Percentiles rank a stretch among this genome's conserved stretches.
These are phyloP conservation scores for Agrypnia vestita DNA, from an alignment of 1,140 invertebrate genomes.

Conservation along the genomic window DNA sequence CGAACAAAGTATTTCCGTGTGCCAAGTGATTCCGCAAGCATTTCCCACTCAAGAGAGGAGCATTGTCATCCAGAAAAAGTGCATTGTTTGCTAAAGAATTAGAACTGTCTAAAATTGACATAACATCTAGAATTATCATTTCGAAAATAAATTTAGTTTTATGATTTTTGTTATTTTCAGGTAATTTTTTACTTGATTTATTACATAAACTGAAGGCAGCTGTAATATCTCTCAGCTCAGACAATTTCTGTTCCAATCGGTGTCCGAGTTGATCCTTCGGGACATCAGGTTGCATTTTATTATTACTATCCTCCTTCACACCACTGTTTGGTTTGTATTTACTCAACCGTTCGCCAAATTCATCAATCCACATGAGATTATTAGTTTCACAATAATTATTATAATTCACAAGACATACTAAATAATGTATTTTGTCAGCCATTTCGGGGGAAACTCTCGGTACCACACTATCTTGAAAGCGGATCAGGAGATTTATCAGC, in stretches of 20 bases:
- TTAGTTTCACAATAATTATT: background rate
- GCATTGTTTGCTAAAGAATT: too few relatives aligned
- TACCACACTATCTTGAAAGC: background rate
- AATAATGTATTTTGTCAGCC: background rate
- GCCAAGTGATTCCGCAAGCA: too few relatives aligned
- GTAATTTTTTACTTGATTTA: background rate
- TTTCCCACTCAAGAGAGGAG: background rate
- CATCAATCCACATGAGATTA: background rate
- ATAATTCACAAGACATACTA: background rate
- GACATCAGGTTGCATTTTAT: background rate
- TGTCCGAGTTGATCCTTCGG: background rate
- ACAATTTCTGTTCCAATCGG: background rate
- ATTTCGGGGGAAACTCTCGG: background rate
- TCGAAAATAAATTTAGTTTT: background rate
- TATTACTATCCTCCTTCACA: background rate
- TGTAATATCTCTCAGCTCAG: background rate
- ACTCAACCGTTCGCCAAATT: background rate
- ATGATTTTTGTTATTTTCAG: too few relatives aligned
- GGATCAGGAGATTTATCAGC: background rate
- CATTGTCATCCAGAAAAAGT: background rate
- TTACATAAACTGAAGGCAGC: background rate
- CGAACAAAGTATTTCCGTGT: too few relatives aligned
- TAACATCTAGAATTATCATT: background rate
- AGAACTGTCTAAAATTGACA: background rate
- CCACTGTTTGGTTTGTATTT: background rate